Evolutionary conservation across 2,113 vertebrate genomes (phyloP).

Genomic region (Neogobius melanostomus): DNA sequence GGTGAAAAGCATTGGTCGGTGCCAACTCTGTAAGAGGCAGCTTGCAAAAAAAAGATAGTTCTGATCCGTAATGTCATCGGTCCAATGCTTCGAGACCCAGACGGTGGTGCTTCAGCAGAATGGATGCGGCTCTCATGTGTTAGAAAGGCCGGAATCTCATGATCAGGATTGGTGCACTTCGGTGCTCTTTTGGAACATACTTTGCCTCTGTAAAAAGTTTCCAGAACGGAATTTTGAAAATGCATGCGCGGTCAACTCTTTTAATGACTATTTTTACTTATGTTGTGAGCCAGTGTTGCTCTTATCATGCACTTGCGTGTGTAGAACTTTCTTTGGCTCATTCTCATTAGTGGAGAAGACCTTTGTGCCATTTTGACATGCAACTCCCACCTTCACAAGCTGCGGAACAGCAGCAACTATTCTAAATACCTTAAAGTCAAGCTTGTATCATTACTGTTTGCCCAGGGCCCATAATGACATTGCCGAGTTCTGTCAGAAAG

Average conservation of each 20-base stretch:
- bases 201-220: not conserved
- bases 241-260: not conserved
- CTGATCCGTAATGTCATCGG: too few relatives aligned
- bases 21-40: too few relatives aligned
- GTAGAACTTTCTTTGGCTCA: not conserved
- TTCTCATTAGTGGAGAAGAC: constrained; percentile 6
- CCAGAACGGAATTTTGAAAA: not conserved
- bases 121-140: too few relatives aligned
- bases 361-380: constrained; percentile 4
- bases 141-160: not conserved
- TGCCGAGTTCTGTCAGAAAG: constrained; percentile 17
- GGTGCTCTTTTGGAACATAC: too few relatives aligned
- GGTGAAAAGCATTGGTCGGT: too few relatives aligned
- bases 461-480: not conserved
- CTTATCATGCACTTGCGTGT: constrained; percentile 1
- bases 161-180: not conserved
- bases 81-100: too few relatives aligned
- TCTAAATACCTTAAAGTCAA: not conserved
- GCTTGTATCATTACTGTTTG: constrained; percentile 4
- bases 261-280: not conserved
- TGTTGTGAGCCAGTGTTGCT: not conserved
- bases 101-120: too few relatives aligned
- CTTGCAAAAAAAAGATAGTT: too few relatives aligned
- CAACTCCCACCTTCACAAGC: constrained; percentile 2
- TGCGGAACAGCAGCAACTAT: not conserved